Evolutionary conservation across 2,113 vertebrate species (phyloP).

Genomic region (Hemicordylus capensis): DNA sequence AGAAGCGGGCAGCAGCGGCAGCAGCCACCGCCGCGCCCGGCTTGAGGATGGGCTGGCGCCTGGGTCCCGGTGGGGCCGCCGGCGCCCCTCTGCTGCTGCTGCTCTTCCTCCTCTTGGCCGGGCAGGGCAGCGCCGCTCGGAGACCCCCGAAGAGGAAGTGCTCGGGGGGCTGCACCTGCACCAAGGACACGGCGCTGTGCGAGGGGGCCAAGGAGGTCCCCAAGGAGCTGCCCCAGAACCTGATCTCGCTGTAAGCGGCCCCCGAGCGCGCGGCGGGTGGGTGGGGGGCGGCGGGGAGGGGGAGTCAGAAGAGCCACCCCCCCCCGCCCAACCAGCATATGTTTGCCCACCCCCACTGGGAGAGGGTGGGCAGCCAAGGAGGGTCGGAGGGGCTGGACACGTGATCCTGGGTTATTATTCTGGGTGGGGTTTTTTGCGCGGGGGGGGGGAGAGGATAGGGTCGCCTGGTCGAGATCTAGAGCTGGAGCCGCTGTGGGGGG

Average conservation of each 20-base stretch:
- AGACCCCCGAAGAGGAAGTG: constrained; percentile 67
- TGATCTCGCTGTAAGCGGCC: constrained; percentile 71
- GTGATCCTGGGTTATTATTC: neutral
- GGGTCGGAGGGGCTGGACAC: neutral
- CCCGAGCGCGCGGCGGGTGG: constrained; percentile 30
- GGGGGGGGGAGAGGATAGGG: no score
- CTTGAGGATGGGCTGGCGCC: neutral
- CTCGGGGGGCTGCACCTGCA: constrained; percentile 67
- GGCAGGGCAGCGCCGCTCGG: neutral
- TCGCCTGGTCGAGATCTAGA: no score
- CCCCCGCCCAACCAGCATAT: neutral
- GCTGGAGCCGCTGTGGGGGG: no score
- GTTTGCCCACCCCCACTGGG: neutral
- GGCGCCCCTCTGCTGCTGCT: constrained; percentile 30
- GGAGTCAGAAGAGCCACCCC: no score
- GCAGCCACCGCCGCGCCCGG: neutral
- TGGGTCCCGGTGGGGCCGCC: constrained; percentile 42
- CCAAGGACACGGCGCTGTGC: constrained; percentile 71
- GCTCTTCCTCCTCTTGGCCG: constrained; percentile 44
- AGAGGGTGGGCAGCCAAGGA: neutral
- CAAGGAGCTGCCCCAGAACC: constrained; percentile 51
- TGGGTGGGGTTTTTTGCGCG: neutral
- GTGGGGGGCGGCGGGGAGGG: constrained; percentile 4
- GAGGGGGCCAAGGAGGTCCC: constrained; percentile 68
- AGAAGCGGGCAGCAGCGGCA: neutral